These are phyloP conservation scores for Toxotes jaculatrix DNA, from an alignment of 2,113 vertebrate species.

Conservation along the genomic window DNA sequence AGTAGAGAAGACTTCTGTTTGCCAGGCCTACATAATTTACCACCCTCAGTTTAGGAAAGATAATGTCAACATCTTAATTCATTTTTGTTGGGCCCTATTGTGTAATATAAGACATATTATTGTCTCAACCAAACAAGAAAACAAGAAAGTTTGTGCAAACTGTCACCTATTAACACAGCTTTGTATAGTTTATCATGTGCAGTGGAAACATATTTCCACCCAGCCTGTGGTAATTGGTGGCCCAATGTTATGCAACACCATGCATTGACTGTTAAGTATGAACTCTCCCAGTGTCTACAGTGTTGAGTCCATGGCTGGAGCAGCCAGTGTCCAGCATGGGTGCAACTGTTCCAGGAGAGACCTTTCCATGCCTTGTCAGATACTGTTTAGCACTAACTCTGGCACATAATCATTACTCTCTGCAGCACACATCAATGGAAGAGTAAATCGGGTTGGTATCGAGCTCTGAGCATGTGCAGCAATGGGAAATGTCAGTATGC, in stretches of 20 bases:
- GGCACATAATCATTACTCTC: slow-evolving; percentile 85
- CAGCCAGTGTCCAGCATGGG: slow-evolving; percentile 48
- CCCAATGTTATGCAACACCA: slow-evolving; percentile 69
- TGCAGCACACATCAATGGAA: slow-evolving; percentile 75
- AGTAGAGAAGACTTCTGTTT: slow-evolving; percentile 14
- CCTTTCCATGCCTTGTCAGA: slow-evolving; percentile 80
- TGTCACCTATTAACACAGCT: slow-evolving; percentile 12
- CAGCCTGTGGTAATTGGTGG: slow-evolving; percentile 49
- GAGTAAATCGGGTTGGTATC: slow-evolving; percentile 80
- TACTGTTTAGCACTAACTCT: slow-evolving; percentile 79
- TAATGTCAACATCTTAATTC: neutral
- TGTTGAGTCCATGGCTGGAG: slow-evolving; percentile 42
- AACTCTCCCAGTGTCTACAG: slow-evolving; percentile 55
- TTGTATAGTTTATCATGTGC: slow-evolving; percentile 16
- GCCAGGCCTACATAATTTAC: neutral
- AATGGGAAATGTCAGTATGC: slow-evolving; percentile 54
- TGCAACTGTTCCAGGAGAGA: slow-evolving; percentile 76
- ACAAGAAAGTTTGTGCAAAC: neutral
- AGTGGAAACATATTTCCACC: slow-evolving; percentile 66
- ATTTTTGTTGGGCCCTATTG: neutral
- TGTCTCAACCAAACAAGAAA: neutral
- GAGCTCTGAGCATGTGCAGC: slow-evolving; percentile 70
- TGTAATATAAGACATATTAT: neutral
- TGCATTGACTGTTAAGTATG: slow-evolving; percentile 72
- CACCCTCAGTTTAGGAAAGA: neutral